A percentile compares a stretch with the other conserved stretches of the same genome.
These are phyloP conservation scores for Pithys albifrons DNA, from an alignment of 2,113 vertebrate species.

Conservation along the genomic window DNA sequence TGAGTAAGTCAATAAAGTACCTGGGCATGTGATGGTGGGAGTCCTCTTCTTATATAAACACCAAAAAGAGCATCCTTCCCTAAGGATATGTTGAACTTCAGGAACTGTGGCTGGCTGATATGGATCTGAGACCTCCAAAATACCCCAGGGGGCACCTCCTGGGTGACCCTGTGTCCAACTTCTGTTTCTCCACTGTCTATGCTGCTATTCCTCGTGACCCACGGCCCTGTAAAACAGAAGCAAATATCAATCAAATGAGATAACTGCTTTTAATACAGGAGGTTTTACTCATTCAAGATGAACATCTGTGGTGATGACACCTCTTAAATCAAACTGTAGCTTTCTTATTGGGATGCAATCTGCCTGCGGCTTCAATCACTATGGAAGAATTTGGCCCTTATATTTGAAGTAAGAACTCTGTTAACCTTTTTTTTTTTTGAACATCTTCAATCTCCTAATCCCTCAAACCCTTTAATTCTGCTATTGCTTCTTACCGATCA, in stretches of 20 bases:
- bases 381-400: background rate
- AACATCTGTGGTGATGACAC: background rate
- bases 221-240: slow-evolving; percentile 79
- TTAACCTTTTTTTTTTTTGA: background rate
- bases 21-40: slow-evolving; percentile 97
- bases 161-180: slow-evolving; percentile 90
- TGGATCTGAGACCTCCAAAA: slow-evolving; percentile 97
- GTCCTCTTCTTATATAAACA: slow-evolving; percentile 95
- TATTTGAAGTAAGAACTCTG: background rate
- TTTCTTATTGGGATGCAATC: background rate
- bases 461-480: slow-evolving; percentile 22
- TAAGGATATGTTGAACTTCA: slow-evolving; percentile 98
- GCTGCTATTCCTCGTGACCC: slow-evolving; percentile 91
- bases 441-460: background rate
- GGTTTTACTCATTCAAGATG: background rate
- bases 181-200: slow-evolving; percentile 94
- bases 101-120: slow-evolving; percentile 92
- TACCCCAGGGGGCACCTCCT: slow-evolving; percentile 92
- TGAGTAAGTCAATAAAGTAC: slow-evolving; percentile 64
- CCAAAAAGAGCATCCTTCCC: slow-evolving; percentile 97
- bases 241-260: background rate
- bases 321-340: slow-evolving; percentile 11
- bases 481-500: slow-evolving; percentile 52
- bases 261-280: background rate
- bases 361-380: background rate